These are phyloP conservation scores for Tricholaema leucomelas DNA, from an alignment of 2,113 vertebrate species.

Conservation along the genomic window DNA sequence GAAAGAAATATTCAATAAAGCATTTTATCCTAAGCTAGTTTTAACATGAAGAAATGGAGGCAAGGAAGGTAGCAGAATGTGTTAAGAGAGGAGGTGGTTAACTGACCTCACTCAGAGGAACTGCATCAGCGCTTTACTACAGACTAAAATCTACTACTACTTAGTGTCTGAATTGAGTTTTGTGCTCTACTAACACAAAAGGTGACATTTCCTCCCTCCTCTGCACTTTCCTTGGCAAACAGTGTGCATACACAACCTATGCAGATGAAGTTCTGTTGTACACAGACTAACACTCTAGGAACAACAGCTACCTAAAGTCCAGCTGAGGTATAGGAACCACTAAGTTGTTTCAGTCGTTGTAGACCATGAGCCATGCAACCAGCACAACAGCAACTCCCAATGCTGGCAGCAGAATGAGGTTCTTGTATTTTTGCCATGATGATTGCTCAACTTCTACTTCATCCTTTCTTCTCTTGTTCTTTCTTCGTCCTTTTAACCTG, in stretches of 20 bases:
- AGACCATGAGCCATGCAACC: constrained; percentile 81
- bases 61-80: not conserved
- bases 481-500: constrained; percentile 87
- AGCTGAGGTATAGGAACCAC: constrained; percentile 51
- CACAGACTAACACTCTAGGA: constrained; percentile 24
- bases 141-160: constrained; percentile 18
- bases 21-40: constrained; percentile 33
- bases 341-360: constrained; percentile 49
- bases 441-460: constrained; percentile 77
- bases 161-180: constrained; percentile 17
- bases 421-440: constrained; percentile 83
- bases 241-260: constrained; percentile 13
- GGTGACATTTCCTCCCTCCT: constrained; percentile 10
- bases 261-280: not conserved
- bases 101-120: not conserved
- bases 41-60: not conserved
- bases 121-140: not conserved
- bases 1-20: constrained; percentile 33
- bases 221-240: not conserved
- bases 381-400: constrained; percentile 74
- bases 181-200: not conserved
- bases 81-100: not conserved
- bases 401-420: constrained; percentile 77
- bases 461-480: constrained; percentile 85
- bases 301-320: constrained; percentile 30